Conservation (phyloP, 35 echinoderm and acorn worm species). For the Heliocidaris erythrogramma region DNA sequence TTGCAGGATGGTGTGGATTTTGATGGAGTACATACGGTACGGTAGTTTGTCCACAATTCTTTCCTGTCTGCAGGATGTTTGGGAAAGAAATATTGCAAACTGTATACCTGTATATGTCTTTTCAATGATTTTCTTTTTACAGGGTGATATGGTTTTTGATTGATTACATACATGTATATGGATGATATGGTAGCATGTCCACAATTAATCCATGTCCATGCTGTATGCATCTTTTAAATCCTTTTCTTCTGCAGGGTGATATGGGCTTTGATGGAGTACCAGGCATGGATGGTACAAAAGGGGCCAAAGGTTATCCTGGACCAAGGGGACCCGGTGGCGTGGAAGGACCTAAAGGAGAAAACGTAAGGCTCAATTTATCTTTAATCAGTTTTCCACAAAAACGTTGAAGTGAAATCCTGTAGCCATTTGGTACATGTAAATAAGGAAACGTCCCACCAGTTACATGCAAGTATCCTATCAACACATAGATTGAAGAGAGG, state of each 20-base stretch:
- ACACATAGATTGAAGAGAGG: not conserved
- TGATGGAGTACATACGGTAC: not conserved
- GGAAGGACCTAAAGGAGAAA: conserved; percentile 1
- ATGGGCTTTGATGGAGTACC: conserved; percentile 32
- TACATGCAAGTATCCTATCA: no score
- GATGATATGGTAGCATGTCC: not conserved
- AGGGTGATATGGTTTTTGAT: no score
- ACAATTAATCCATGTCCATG: not conserved
- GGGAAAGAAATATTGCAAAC: no score
- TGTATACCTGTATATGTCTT: no score
- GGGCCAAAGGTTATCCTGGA: not conserved
- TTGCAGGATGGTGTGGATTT: not conserved
- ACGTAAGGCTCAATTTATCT: not conserved
- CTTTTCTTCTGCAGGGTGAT: conserved; percentile 12
- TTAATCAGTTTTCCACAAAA: not conserved
- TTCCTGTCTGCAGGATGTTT: no score
- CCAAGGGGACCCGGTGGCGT: not conserved
- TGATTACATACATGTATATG: no score
- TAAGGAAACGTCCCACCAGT: not conserved
- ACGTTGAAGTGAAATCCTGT: not conserved
- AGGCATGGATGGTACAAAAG: not conserved
- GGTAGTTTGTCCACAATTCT: no score
- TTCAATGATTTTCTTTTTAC: no score
- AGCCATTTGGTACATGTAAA: not conserved
- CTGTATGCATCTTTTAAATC: not conserved